These are phyloP conservation scores for Amphiprion clarkii DNA, from an alignment of 2,797 vertebrate species.

Conservation along the genomic window DNA sequence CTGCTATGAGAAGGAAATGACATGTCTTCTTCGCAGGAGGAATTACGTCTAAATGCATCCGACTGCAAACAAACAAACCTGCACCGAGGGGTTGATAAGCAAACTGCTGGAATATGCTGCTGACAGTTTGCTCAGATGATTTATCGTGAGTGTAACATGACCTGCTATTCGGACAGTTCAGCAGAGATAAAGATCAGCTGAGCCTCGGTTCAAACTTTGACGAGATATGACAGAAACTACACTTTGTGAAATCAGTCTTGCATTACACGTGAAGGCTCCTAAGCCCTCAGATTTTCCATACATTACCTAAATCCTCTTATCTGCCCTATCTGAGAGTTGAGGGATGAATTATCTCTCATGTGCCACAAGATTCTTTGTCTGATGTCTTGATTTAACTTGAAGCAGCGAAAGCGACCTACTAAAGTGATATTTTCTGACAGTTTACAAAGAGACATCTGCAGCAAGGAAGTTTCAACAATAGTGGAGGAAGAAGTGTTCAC, in stretches of 20 bases:
- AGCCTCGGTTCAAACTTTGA: not conserved
- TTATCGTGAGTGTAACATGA: conserved; percentile 7
- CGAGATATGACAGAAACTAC: conserved; percentile 1
- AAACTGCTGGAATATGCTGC: not conserved
- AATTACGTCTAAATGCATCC: conserved; percentile 44
- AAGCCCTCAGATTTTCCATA: not conserved
- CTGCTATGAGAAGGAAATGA: conserved; percentile 49
- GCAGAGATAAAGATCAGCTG: conserved; percentile 16
- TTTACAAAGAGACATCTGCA: not conserved
- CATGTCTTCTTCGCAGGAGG: conserved; percentile 28
- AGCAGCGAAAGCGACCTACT: not conserved
- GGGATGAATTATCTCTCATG: not conserved
- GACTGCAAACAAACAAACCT: conserved; percentile 57
- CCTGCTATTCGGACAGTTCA: not conserved
- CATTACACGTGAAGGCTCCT: not conserved
- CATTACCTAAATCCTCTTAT: not conserved
- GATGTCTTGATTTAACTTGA: not conserved
- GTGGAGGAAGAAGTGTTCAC: not conserved
- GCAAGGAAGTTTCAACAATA: not conserved
- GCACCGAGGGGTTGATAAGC: conserved; percentile 3
- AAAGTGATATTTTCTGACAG: not conserved
- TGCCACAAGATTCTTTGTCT: not conserved
- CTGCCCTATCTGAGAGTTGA: not conserved
- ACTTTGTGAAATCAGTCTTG: conserved; percentile 2
- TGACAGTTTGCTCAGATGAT: not conserved